These are phyloP conservation scores for Aromia moschata DNA, from an alignment of 2,888 invertebrate genomes.

Conservation along the genomic window DNA sequence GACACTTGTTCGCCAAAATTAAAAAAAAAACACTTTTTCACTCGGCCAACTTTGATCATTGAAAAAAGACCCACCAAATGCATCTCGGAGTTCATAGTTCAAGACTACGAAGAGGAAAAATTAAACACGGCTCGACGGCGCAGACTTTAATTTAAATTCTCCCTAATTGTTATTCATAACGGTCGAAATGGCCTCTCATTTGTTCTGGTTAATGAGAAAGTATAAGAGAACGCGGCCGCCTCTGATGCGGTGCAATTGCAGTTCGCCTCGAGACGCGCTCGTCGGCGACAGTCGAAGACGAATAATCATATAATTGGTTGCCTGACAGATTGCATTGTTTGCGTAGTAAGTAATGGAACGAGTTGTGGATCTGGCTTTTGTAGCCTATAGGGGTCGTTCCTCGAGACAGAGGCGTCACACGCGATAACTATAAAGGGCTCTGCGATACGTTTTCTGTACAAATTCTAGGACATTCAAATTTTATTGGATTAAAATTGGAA, in stretches of 20 bases:
- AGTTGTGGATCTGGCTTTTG: conserved; percentile 38
- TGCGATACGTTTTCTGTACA: too few relatives aligned
- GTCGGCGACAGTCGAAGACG: conserved; percentile 46
- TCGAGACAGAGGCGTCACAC: neutral
- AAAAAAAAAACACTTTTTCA: too few relatives aligned
- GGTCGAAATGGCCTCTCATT: conserved; percentile 50
- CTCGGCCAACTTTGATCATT: too few relatives aligned
- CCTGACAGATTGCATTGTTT: conserved; percentile 54
- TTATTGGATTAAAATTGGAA: too few relatives aligned
- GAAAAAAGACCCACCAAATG: too few relatives aligned
- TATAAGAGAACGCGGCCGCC: conserved; percentile 41
- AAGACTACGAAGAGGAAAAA: neutral
- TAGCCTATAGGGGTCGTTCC: neutral
- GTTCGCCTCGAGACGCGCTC: conserved; percentile 11
- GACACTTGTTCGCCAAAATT: too few relatives aligned
- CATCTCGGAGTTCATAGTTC: neutral
- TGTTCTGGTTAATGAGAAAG: conserved; percentile 55
- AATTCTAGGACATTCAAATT: too few relatives aligned
- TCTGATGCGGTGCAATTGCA: conserved; percentile 8
- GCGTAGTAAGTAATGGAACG: conserved; percentile 48
- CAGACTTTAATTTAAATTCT: conserved; percentile 44
- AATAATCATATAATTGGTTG: conserved; percentile 54
- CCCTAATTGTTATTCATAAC: conserved; percentile 53
- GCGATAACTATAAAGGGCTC: too few relatives aligned
- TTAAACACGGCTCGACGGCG: neutral